A percentile compares a stretch with the other conserved stretches of the same genome.
Evolutionary conservation across 2,797 vertebrate genomes (phyloP).

Genomic region (Bucorvus abyssinicus): DNA sequence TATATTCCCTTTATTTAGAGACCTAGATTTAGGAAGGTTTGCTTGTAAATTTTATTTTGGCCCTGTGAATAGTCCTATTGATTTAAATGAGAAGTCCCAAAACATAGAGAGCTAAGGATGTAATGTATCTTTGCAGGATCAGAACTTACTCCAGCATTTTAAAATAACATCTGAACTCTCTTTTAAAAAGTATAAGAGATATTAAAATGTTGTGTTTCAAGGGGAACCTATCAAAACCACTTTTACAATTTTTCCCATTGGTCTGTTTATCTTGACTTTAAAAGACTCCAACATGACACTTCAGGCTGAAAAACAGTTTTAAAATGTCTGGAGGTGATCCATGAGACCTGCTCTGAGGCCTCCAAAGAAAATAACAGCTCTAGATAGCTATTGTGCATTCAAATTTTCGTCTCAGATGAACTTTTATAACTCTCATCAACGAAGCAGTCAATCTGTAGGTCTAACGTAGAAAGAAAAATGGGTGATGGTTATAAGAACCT

Average conservation of each 20-base stretch:
- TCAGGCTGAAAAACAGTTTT: neutral
- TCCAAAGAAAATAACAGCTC: neutral
- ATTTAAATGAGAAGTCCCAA: neutral
- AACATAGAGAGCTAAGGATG: neutral
- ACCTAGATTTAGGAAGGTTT: neutral
- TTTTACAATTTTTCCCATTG: rapidly evolving
- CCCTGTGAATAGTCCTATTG: neutral
- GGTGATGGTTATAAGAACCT: neutral
- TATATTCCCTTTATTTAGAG: neutral
- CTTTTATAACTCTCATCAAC: neutral
- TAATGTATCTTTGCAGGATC: neutral
- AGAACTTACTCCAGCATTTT: neutral
- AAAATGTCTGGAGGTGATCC: neutral
- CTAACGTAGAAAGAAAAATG: neutral
- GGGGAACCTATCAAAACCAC: neutral
- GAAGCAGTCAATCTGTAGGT: neutral
- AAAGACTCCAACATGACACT: neutral
- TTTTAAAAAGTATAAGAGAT: neutral
- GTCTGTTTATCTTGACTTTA: neutral
- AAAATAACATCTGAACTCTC: neutral
- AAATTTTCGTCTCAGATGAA: neutral
- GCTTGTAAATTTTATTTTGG: neutral
- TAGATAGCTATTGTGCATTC: neutral
- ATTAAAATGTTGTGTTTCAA: neutral
- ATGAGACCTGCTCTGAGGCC: neutral